Conservation (phyloP, 2,797 vertebrate genomes). For the Acrossocheilus wenchowensis region DNA sequence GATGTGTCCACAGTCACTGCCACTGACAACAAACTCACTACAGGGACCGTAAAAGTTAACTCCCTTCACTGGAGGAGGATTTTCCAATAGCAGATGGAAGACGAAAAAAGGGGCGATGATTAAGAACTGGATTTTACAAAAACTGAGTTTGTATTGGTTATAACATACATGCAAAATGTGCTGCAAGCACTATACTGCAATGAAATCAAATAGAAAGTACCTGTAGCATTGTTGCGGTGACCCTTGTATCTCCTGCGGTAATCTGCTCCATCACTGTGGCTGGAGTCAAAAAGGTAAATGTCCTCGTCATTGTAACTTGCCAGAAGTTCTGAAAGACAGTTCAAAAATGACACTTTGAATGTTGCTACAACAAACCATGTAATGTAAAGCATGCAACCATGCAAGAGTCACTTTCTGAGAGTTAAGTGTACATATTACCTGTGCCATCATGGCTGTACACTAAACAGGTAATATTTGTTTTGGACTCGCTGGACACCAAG, state of each 20-base stretch:
- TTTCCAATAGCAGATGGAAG: neutral
- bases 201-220: constrained; percentile 65
- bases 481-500: constrained; percentile 94
- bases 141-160: neutral
- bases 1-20: constrained; percentile 96
- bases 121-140: neutral
- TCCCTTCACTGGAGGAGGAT: constrained; percentile 85
- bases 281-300: constrained; percentile 94
- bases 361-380: neutral
- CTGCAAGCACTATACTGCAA: neutral
- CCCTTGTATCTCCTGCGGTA: constrained; percentile 92
- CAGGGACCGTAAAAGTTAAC: constrained; percentile 97
- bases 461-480: constrained; percentile 97
- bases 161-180: neutral
- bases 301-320: constrained; percentile 97
- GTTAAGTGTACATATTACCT: constrained; percentile 73
- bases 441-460: constrained; percentile 97
- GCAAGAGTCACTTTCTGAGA: neutral
- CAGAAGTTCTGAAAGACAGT: constrained; percentile 84
- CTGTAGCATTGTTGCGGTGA: constrained; percentile 95
- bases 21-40: constrained; percentile 97
- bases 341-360: neutral
- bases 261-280: constrained; percentile 92
- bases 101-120: neutral
- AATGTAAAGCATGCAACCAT: neutral